Conservation (phyloP, 2,113 vertebrate species). For the Barbus barbus region DNA sequence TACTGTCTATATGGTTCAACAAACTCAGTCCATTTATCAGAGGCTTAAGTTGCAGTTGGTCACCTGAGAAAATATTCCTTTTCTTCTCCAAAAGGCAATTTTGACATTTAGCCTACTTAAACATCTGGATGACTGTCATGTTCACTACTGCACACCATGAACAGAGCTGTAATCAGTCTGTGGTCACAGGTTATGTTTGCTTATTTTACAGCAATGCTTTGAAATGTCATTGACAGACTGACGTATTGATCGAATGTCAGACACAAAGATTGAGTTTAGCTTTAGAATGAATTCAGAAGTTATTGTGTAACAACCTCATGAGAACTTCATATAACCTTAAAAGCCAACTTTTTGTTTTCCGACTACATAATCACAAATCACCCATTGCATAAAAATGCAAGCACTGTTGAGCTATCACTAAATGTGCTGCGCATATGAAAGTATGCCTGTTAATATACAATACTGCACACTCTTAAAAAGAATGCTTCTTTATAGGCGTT, state of each 20-base stretch:
- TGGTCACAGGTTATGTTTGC: not conserved
- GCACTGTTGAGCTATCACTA: not conserved
- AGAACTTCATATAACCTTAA: not conserved
- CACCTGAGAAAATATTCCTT: conserved; percentile 1
- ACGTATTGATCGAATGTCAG: not conserved
- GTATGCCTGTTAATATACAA: not conserved
- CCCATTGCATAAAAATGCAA: not conserved
- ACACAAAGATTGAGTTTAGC: not conserved
- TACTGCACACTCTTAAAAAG: not conserved
- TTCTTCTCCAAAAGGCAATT: not conserved
- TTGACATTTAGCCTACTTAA: conserved; percentile 16
- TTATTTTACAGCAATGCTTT: not conserved
- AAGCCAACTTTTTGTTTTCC: not conserved
- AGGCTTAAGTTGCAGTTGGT: not conserved
- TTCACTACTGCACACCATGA: not conserved
- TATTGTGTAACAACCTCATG: too few relatives aligned
- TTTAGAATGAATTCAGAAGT: too few relatives aligned
- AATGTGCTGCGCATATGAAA: not conserved
- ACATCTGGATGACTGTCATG: conserved; percentile 10
- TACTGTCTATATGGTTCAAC: not conserved
- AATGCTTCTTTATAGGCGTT: not conserved
- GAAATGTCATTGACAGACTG: not conserved
- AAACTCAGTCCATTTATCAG: not conserved
- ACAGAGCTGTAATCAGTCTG: not conserved
- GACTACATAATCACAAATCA: not conserved